phyloP scores from a whole-genome alignment of 2,797 vertebrate species.

The Gobionotothen gibberifrons region DNA sequence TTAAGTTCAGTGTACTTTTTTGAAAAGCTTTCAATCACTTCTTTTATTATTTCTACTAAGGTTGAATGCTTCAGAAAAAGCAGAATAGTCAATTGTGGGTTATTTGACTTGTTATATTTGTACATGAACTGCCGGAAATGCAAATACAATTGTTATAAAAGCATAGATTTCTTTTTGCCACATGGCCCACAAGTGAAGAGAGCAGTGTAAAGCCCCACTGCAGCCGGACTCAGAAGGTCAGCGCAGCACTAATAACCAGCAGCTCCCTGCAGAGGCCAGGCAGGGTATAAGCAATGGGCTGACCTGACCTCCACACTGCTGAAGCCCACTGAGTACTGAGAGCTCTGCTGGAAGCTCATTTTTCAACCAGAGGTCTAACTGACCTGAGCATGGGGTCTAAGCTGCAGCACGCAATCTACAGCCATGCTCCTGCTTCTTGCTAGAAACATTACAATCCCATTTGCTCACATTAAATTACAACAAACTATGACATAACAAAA shows the following conservation, averaged over 20 bases:
- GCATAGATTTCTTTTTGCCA: neutral
- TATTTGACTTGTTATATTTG: neutral
- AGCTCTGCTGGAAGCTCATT: slow-evolving; percentile 25
- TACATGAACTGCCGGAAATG: too few relatives aligned
- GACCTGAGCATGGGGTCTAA: slow-evolving; percentile 15
- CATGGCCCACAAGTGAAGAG: neutral
- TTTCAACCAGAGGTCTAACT: neutral
- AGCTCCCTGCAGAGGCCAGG: neutral
- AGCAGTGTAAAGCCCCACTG: slow-evolving; percentile 2
- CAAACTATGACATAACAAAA: neutral
- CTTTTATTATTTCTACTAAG: neutral
- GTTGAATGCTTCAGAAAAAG: too few relatives aligned
- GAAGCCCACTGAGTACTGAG: slow-evolving; percentile 14
- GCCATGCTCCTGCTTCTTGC: neutral
- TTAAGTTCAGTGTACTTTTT: neutral
- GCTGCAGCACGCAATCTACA: neutral
- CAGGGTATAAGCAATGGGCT: slow-evolving; percentile 28
- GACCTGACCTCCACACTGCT: slow-evolving; percentile 16
- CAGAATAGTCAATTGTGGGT: neutral
- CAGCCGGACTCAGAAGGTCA: slow-evolving; percentile 27
- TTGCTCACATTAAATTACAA: slow-evolving; percentile 6
- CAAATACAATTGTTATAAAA: too few relatives aligned
- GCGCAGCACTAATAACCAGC: slow-evolving; percentile 28
- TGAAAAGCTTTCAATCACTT: neutral
- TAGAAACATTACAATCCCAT: neutral